Evolutionary conservation across 2,888 invertebrate species (phyloP).

Genomic region (Apodemia duryi): DNA sequence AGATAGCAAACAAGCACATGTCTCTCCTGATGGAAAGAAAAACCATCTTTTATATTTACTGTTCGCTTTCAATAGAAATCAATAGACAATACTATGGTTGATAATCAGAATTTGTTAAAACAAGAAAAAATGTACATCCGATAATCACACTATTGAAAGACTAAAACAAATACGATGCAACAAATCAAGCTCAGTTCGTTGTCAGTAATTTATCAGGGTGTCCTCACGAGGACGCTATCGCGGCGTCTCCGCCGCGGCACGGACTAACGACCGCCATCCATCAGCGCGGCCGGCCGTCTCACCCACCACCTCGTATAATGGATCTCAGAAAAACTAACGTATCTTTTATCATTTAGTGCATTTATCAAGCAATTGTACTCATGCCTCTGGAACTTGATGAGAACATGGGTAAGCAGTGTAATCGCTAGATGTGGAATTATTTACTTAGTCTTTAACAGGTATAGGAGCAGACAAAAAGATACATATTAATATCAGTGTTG

Average conservation of each 20-base stretch:
- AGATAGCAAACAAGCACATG: no score
- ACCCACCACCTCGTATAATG: background rate
- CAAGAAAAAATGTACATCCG: background rate
- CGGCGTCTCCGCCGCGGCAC: background rate
- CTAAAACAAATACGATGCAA: conserved; percentile 10
- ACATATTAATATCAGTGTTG: no score
- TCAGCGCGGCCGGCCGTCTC: background rate
- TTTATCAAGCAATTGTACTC: conserved; percentile 1
- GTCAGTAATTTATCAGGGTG: conserved; percentile 4
- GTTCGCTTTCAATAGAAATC: no score
- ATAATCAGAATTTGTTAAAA: background rate
- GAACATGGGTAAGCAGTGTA: background rate
- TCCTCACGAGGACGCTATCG: conserved; percentile 1
- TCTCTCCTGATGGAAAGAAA: no score
- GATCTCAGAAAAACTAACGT: conserved; percentile 6
- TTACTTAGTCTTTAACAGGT: no score
- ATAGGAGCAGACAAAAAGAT: no score
- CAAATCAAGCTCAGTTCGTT: conserved; percentile 10
- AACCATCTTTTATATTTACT: no score
- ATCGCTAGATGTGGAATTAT: no score
- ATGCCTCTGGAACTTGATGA: background rate
- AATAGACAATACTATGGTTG: no score
- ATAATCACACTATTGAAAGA: background rate
- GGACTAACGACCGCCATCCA: conserved; percentile 1
- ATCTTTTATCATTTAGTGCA: background rate